Evolutionary conservation across 2,797 vertebrate genomes (phyloP).

Genomic region (Intellagama lesueurii): DNA sequence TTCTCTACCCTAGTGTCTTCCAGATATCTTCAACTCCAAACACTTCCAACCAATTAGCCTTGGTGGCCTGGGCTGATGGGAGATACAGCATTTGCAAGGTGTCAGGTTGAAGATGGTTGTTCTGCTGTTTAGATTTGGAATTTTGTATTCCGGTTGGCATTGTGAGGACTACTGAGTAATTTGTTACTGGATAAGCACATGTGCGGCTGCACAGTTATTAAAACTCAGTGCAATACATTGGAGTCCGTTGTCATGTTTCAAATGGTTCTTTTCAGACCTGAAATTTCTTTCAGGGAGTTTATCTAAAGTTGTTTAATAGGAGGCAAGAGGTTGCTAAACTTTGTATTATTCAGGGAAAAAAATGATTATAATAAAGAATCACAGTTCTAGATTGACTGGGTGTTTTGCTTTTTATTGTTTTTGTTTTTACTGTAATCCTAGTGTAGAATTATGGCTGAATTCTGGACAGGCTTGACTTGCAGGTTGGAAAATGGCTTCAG

Average conservation of each 20-base stretch:
- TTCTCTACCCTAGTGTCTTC: not conserved
- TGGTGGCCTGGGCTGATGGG: not conserved
- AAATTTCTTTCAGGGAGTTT: not conserved
- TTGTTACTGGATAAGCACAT: not conserved
- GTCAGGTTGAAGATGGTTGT: not conserved
- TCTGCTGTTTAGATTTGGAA: not conserved
- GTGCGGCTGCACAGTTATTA: not conserved
- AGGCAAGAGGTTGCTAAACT: not conserved
- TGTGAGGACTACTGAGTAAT: not conserved
- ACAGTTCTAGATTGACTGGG: not conserved
- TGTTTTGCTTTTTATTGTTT: too few species aligned
- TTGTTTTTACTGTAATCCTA: too few species aligned
- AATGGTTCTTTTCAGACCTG: not conserved
- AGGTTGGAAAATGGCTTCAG: not conserved
- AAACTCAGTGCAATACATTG: not conserved
- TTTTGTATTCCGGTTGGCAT: too few species aligned
- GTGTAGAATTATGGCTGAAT: not conserved
- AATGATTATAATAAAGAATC: not conserved
- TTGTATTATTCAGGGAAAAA: not conserved
- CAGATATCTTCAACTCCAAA: not conserved
- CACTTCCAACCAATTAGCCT: not conserved
- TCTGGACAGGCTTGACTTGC: not conserved
- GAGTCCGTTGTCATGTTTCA: not conserved
- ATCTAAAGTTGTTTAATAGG: not conserved
- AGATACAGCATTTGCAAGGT: not conserved